Evolutionary conservation across 2,797 vertebrate species (phyloP).

Genomic region (Vespertilio murinus): DNA sequence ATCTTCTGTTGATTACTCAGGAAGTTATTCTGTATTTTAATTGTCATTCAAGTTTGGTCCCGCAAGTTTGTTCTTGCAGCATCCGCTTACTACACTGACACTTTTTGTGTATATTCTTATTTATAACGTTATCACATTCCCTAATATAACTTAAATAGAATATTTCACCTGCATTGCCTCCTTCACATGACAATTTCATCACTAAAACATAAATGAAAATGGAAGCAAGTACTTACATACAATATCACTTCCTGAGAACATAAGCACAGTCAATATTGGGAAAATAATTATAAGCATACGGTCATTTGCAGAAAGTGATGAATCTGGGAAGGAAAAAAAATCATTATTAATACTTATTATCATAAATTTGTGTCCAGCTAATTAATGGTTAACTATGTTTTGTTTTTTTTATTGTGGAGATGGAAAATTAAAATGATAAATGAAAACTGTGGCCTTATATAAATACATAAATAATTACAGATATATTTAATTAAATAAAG

Average conservation of each 20-base stretch:
- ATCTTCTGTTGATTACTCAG: too few species aligned
- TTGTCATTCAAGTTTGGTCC: too few species aligned
- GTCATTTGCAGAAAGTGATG: constrained; percentile 82
- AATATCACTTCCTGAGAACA: constrained; percentile 79
- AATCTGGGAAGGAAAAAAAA: constrained; percentile 75
- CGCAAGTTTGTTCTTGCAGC: too few species aligned
- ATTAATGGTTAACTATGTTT: background rate
- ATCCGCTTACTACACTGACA: too few species aligned
- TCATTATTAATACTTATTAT: constrained; percentile 57
- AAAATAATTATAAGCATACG: constrained; percentile 78
- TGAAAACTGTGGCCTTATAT: too few species aligned
- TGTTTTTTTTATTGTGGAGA: too few species aligned
- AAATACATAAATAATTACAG: too few species aligned
- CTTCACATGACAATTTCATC: background rate
- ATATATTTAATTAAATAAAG: too few species aligned
- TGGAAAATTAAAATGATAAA: too few species aligned
- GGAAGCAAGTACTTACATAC: constrained; percentile 83
- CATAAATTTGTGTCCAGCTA: constrained; percentile 21
- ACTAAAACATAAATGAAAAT: constrained; percentile 39
- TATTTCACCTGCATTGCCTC: background rate
- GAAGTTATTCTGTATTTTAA: too few species aligned
- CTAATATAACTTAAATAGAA: background rate
- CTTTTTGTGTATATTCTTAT: background rate
- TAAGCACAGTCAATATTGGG: constrained; percentile 76
- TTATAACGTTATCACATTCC: background rate